Percentiles rank a stretch among this genome's conserved stretches.
Conservation (phyloP, 1,140 invertebrate genomes). For the Apis laboriosa region DNA sequence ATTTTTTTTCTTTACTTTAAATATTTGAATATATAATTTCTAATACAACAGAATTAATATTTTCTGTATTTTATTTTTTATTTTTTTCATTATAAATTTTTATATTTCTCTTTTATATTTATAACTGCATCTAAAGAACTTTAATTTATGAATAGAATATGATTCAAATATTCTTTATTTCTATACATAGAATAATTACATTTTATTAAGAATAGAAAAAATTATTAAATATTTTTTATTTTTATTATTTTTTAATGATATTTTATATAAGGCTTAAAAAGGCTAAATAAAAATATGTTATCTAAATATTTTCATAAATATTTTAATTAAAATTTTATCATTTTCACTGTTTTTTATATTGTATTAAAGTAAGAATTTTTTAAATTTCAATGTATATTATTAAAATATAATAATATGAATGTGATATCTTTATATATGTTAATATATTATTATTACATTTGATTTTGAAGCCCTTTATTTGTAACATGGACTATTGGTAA, state of each 20-base stretch:
- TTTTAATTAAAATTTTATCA: neutral
- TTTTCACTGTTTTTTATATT: neutral
- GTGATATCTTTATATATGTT: neutral
- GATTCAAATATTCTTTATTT: neutral
- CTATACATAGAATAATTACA: neutral
- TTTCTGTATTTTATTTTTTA: neutral
- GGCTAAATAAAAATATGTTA: neutral
- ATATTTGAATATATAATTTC: neutral
- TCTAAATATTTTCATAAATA: neutral
- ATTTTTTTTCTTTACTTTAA: neutral
- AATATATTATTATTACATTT: conserved; percentile 29
- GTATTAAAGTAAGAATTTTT: neutral
- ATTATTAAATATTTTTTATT: neutral
- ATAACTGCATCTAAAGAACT: neutral
- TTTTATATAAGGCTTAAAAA: neutral
- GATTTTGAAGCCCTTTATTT: conserved; percentile 94
- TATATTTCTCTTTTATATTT: conserved; percentile 2
- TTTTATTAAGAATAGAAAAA: neutral
- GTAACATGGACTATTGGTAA: conserved; percentile 99
- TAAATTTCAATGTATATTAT: neutral
- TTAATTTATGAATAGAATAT: neutral
- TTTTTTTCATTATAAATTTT: neutral
- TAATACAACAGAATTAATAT: neutral
- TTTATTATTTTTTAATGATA: neutral
- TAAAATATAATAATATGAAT: neutral